Evolutionary conservation across 2,113 vertebrate species (phyloP).

Genomic region (Cyanoramphus novaezelandiae): DNA sequence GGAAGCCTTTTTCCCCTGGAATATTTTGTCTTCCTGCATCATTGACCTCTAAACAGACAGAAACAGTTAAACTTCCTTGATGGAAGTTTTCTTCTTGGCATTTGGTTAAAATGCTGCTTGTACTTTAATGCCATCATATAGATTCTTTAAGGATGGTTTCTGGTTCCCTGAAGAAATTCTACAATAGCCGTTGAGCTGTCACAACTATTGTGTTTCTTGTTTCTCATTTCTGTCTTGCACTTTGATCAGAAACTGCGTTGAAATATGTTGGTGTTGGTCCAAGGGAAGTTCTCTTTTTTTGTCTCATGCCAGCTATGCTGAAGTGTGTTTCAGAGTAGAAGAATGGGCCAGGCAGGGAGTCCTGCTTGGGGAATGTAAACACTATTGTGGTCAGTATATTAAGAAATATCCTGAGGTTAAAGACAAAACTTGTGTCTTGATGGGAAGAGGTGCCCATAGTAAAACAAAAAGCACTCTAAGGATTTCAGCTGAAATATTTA

Average conservation of each 20-base stretch:
- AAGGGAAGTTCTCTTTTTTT: slow-evolving; percentile 50
- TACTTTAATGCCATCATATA: background rate
- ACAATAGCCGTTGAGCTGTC: slow-evolving; percentile 33
- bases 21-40: background rate
- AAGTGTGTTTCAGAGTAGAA: slow-evolving; percentile 15
- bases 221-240: slow-evolving; percentile 30
- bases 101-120: background rate
- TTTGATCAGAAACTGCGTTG: slow-evolving; percentile 44
- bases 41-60: background rate
- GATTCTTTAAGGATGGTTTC: slow-evolving; percentile 27
- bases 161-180: slow-evolving; percentile 10
- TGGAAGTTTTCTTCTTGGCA: background rate
- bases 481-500: slow-evolving; percentile 12
- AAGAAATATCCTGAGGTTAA: slow-evolving; percentile 37
- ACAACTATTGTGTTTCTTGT: slow-evolving; percentile 20
- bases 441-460: background rate
- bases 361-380: slow-evolving; percentile 40
- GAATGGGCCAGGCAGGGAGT: slow-evolving; percentile 54
- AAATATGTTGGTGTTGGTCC: slow-evolving; percentile 43
- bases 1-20: background rate
- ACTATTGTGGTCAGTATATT: slow-evolving; percentile 30
- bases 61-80: background rate
- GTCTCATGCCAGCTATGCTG: slow-evolving; percentile 29
- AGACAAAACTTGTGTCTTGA: slow-evolving; percentile 6
- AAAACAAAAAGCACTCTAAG: background rate